A percentile compares a stretch with the other conserved stretches of the same genome.
Evolutionary conservation across 2,797 vertebrate species (phyloP).

Genomic region (Sebastes diploproa): DNA sequence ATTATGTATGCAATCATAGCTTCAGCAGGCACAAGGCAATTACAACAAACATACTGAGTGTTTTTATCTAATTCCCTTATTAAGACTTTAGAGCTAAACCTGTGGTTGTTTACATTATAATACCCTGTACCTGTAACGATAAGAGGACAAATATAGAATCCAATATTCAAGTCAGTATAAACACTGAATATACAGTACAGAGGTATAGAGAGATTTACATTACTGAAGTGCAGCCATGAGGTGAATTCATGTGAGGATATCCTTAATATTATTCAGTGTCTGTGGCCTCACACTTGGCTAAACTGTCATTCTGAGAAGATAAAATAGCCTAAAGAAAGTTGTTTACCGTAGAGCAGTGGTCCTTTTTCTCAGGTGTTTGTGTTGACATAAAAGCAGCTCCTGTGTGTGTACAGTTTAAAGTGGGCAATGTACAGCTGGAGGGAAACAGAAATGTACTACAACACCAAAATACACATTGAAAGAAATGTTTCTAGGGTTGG

Average conservation of each 20-base stretch:
- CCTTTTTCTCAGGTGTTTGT: not conserved
- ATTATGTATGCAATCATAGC: constrained; percentile 73
- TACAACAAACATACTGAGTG: constrained; percentile 58
- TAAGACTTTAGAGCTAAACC: constrained; percentile 50
- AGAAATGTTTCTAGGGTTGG: not conserved
- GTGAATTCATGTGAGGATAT: not conserved
- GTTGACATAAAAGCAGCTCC: constrained; percentile 9
- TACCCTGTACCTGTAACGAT: not conserved
- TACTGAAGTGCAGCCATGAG: not conserved
- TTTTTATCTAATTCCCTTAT: constrained; percentile 67
- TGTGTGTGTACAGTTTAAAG: constrained; percentile 11
- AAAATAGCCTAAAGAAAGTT: not conserved
- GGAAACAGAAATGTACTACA: not conserved
- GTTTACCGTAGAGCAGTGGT: not conserved
- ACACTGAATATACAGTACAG: not conserved
- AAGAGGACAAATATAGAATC: constrained; percentile 8
- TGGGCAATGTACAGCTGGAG: constrained; percentile 26
- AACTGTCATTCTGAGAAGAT: constrained; percentile 1
- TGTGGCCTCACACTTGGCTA: not conserved
- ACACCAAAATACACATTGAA: not conserved
- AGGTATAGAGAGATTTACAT: not conserved
- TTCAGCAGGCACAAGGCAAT: constrained; percentile 72
- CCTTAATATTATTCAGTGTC: not conserved
- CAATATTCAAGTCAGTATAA: not conserved
- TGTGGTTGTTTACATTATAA: constrained; percentile 44